These are phyloP conservation scores for Allochrocebus solatus DNA, from an alignment of 2,797 vertebrate genomes.

Conservation along the genomic window DNA sequence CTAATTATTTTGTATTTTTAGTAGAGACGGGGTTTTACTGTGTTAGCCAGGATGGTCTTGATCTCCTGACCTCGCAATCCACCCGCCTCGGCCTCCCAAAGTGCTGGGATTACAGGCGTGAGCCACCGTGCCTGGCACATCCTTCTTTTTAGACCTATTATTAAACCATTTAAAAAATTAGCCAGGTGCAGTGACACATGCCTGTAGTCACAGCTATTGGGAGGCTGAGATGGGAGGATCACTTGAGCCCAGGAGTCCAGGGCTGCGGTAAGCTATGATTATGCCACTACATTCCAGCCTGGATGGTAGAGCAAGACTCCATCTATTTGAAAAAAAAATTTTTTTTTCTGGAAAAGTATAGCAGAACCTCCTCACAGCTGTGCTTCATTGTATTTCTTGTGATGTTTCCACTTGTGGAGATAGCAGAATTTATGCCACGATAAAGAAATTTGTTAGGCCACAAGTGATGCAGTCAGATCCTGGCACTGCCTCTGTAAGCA, in stretches of 20 bases:
- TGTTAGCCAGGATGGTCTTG: no score
- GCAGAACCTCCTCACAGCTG: not conserved
- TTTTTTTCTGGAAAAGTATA: not conserved
- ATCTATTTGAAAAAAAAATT: not conserved
- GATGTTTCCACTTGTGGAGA: not conserved
- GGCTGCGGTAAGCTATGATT: not conserved
- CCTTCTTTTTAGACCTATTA: not conserved
- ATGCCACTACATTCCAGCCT: not conserved
- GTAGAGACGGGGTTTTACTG: no score
- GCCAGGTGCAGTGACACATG: not conserved
- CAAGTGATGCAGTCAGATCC: not conserved
- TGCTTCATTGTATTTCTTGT: conserved; percentile 24
- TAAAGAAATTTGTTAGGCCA: not conserved
- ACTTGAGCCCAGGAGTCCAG: not conserved
- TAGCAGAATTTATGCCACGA: not conserved
- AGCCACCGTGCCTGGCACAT: no score
- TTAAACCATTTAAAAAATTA: conserved; percentile 31
- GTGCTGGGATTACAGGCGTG: no score
- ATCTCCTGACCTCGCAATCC: no score
- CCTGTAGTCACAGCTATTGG: not conserved
- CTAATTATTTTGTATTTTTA: no score
- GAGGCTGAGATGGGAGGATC: not conserved
- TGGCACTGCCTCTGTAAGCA: not conserved
- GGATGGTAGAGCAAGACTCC: not conserved
- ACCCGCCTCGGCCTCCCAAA: no score